Evolutionary conservation across 64 coral and sea anemone species (phyloP), one percentile per base, ranked within the genome.

Genomic region (Orbicella faveolata): DNA sequence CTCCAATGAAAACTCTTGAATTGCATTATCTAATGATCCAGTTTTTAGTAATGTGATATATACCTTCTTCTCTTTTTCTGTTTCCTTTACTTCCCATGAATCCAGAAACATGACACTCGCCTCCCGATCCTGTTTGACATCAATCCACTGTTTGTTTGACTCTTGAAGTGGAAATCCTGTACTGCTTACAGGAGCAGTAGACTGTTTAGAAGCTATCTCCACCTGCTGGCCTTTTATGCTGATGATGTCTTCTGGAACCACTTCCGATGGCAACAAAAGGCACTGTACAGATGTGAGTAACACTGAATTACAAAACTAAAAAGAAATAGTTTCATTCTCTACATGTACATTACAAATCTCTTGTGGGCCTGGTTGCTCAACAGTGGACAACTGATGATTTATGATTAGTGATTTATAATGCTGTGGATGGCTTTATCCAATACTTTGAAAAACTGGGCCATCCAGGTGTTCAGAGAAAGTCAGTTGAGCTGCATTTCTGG

Each of bases 231-330:
- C 93, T 84, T 79, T 59, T 23, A 95, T 79, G 61, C 62, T 91
- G 41, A 95, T 72, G 34, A 95, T 88, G 61, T 95, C 93, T 62
- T 90, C 83, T 88, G 89, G 66, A 18, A 73, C n/a, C 12, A 91
- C 93, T 34, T 91, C 63, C 21, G 76, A 44, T 55, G 93, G 78
- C 7, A 86, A 63, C 23, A 54, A 39, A 35, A 94, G 26, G 44
- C 72, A 61, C 93, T 94, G 37, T 16, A 61, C 35, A 69, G 36
- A 55, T 83, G 6, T 9, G 66, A 74, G 13, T 9, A 23, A 61
- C 59, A 77, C 34, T 33, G 4, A 70, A 25, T 70, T 70, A 67
- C 3, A 67, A 67, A 2, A 10, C 9, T 33, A 70, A 25, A 33
- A 70, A 6, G 12, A 16, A 59, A 48, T 48, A 59, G 55, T 15